These are phyloP conservation scores for Acanthopleura granulata DNA, from an alignment of 2,888 invertebrate genomes.

Conservation along the genomic window DNA sequence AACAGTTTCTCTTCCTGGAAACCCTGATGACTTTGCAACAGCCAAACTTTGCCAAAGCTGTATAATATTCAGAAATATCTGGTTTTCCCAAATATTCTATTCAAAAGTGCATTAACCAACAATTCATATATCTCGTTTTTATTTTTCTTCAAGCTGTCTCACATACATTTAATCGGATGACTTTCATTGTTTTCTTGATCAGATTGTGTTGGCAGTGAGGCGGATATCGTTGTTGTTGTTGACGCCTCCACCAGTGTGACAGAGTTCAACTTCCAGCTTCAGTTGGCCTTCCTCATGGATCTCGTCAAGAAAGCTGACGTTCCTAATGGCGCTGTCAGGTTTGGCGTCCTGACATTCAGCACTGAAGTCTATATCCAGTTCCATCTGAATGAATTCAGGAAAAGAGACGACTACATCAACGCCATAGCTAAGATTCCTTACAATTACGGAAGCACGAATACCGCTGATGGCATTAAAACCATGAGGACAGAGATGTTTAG, in stretches of 20 bases:
- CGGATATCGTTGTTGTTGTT: slow-evolving; percentile 48
- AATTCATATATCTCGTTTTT: too few relatives aligned
- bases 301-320: slow-evolving; percentile 35
- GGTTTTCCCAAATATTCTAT: too few relatives aligned
- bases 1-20: too few relatives aligned
- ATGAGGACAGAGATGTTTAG: slow-evolving; percentile 53
- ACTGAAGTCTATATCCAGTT: slow-evolving; percentile 51
- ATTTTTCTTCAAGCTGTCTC: too few relatives aligned
- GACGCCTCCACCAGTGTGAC: slow-evolving; percentile 52
- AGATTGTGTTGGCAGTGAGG: slow-evolving; percentile 23
- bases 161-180: too few relatives aligned
- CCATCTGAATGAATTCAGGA: slow-evolving; percentile 45
- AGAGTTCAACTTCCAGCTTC: slow-evolving; percentile 39
- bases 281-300: slow-evolving; percentile 39
- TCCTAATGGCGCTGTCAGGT: slow-evolving; percentile 27
- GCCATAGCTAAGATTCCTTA: slow-evolving; percentile 54
- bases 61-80: too few relatives aligned
- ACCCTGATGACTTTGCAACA: too few relatives aligned
- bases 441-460: slow-evolving; percentile 60
- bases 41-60: too few relatives aligned
- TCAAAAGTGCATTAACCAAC: too few relatives aligned
- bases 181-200: not conserved
- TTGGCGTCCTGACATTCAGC: slow-evolving; percentile 42
- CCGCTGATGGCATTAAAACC: slow-evolving; percentile 52
- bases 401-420: slow-evolving; percentile 37